Evolutionary conservation across 2,888 invertebrate genomes (phyloP), one percentile per base, ranked within the genome.

Genomic region (Lasioglossum oenotherae): DNA sequence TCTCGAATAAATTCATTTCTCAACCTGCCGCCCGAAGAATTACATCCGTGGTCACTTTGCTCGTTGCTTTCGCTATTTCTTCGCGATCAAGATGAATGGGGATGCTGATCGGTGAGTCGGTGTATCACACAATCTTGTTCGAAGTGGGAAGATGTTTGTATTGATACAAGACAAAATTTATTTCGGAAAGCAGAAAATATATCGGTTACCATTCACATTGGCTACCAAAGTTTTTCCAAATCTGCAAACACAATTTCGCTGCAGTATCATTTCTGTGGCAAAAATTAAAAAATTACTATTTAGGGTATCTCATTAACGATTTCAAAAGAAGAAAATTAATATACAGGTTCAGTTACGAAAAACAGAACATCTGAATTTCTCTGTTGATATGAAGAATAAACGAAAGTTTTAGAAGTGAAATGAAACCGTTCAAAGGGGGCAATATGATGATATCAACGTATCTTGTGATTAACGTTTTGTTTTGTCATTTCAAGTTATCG

Each of bases 1-100:
- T 19, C 35, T 69, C 35, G 35, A 35, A 69, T 69, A 69, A 69
- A 69, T 69, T 57, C 57, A 57, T 57, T 64, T 64, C 64, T 3
- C 31, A 19, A 31, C 31, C 31, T n/a, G 4, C 1, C 12, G 14
- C 5, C 31, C 31, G 8, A 64, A 31, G 64, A 64, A 31, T 64
- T 12, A 31, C 31, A 64, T 31, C 16, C 31, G 31, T n/a, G 27
- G 64, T 64, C 64, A 64, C 31, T 64, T 64, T 31, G 64, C 8
- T 6, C 8, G 64, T 6, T 31, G 64, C 64, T 19, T 31, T 64
- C 31, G 31, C 16, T 31, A 8, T 31, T 31, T n/a, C 8, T 27
- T 16, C 31, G 19, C 64, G 31, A 19, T 2, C 19, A 31, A 64
- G 27, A 60, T 16, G 14, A 31, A 64, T 8, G 19, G 31, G 19